Evolutionary conservation across 2,888 invertebrate species (phyloP).

Genomic region (Ptilodon capucinus): DNA sequence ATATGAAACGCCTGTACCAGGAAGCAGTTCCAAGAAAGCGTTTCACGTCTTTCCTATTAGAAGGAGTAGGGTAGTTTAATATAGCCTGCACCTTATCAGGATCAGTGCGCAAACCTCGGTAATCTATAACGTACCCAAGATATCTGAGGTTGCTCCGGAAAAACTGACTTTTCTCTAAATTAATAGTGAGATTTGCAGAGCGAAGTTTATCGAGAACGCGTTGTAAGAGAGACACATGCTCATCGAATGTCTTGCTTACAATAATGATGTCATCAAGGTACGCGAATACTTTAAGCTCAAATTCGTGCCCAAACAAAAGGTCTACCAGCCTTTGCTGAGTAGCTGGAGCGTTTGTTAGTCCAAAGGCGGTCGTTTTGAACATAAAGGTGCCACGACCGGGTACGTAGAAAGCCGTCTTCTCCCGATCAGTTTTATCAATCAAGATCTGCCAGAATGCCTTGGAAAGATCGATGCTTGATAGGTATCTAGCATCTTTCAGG

Average conservation of each 20-base stretch:
- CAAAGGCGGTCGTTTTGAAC: too few relatives aligned
- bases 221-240: slow-evolving; percentile 21
- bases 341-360: not conserved
- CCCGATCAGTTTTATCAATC: too few relatives aligned
- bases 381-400: too few relatives aligned
- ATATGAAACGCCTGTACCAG: slow-evolving; percentile 31
- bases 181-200: too few relatives aligned
- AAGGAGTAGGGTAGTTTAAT: slow-evolving; percentile 24
- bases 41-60: slow-evolving; percentile 19
- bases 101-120: slow-evolving; percentile 27
- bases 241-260: slow-evolving; percentile 18
- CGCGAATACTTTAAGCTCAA: slow-evolving; percentile 21
- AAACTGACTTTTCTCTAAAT: slow-evolving; percentile 20
- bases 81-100: slow-evolving; percentile 31
- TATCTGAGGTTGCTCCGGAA: slow-evolving; percentile 19
- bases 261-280: slow-evolving; percentile 4
- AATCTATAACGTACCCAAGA: slow-evolving; percentile 34
- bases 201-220: slow-evolving; percentile 19
- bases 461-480: slow-evolving; percentile 23
- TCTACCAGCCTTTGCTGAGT: not conserved
- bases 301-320: slow-evolving; percentile 8
- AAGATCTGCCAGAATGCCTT: too few relatives aligned
- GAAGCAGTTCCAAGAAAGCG: slow-evolving; percentile 29
- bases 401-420: too few relatives aligned
- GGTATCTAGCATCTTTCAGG: slow-evolving; percentile 16